phyloP scores from a whole-genome alignment of 2,888 invertebrate species.

The Troides oblongomaculatus region DNA sequence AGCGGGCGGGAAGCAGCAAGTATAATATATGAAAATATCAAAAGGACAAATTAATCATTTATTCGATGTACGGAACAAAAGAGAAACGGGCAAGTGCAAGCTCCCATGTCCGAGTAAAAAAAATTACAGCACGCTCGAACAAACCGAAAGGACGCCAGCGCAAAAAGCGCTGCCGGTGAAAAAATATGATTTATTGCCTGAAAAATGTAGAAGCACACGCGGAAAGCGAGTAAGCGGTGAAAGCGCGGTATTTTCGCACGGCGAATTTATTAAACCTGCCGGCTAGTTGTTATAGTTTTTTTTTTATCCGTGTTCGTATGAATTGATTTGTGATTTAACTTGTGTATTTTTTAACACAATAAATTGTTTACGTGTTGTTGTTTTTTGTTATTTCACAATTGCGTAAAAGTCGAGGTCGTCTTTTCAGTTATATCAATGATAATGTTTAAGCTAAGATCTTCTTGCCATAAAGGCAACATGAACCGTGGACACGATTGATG shows the following conservation, averaged over 20 bases:
- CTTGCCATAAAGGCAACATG: too few species aligned
- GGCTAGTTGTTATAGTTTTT: conserved; percentile 52
- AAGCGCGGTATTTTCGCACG: conserved; percentile 73
- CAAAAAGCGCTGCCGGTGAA: conserved; percentile 78
- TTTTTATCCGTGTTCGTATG: conserved; percentile 45
- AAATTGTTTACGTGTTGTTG: background rate
- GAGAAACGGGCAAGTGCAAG: conserved; percentile 67
- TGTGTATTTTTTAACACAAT: conserved; percentile 10
- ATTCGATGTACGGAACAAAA: conserved; percentile 70
- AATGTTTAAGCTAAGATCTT: background rate
- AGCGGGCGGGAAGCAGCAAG: too few species aligned
- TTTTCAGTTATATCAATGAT: background rate
- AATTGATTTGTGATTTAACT: conserved; percentile 28
- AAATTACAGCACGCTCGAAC: conserved; percentile 75
- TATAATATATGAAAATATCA: conserved; percentile 29
- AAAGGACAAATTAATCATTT: conserved; percentile 64
- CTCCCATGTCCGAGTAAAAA: conserved; percentile 73
- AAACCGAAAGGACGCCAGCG: conserved; percentile 72
- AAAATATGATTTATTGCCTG: conserved; percentile 80
- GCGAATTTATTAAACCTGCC: conserved; percentile 77
- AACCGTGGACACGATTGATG: too few species aligned
- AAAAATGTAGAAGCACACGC: conserved; percentile 80
- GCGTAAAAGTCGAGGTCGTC: background rate
- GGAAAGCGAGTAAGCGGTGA: conserved; percentile 70
- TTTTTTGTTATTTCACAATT: background rate